These are phyloP conservation scores for Colius striatus DNA, from an alignment of 2,113 vertebrate genomes.

Conservation along the genomic window DNA sequence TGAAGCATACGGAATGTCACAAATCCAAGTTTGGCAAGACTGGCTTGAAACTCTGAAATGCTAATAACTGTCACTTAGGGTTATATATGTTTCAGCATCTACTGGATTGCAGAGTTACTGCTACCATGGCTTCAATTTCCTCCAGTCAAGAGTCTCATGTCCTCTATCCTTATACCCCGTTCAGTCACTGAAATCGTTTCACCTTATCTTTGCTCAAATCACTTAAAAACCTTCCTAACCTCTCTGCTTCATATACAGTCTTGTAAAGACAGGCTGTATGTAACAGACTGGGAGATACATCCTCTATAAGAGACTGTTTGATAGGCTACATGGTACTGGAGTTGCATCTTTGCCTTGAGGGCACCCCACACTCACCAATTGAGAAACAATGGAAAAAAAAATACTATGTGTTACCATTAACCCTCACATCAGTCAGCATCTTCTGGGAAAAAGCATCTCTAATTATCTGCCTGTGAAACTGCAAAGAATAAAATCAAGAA, in stretches of 20 bases:
- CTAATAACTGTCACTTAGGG: not conserved
- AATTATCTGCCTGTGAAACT: not conserved
- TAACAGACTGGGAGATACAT: not conserved
- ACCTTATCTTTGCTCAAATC: not conserved
- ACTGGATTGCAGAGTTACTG: not conserved
- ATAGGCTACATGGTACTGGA: not conserved
- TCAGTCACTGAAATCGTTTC: not conserved
- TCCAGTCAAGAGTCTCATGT: not conserved
- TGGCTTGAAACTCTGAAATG: slow-evolving; percentile 1
- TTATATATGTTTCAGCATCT: not conserved
- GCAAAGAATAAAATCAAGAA: not conserved
- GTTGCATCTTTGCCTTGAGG: not conserved
- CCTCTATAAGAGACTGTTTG: not conserved
- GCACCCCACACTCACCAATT: not conserved
- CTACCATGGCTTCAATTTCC: not conserved
- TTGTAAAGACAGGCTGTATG: not conserved
- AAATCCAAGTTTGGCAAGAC: not conserved
- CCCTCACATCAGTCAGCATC: not conserved
- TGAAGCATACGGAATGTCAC: slow-evolving; percentile 18
- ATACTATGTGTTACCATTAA: not conserved
- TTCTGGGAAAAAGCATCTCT: not conserved
- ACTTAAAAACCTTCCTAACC: not conserved
- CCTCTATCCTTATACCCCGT: not conserved
- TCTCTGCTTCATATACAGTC: not conserved
- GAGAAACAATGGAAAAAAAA: not conserved